phyloP scores from a whole-genome alignment of 2,113 vertebrate genomes.

The Bagarius yarrelli region DNA sequence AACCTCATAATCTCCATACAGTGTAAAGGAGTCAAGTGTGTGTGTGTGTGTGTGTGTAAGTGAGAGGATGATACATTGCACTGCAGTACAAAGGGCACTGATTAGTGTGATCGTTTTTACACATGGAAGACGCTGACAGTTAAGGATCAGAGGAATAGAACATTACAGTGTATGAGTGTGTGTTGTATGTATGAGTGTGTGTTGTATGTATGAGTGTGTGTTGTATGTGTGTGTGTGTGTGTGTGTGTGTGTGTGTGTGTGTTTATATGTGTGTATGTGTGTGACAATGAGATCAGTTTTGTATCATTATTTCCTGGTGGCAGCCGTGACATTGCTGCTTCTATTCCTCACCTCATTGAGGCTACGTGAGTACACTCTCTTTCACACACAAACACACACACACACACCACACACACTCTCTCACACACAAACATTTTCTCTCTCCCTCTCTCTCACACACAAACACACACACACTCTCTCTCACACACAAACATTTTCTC shows the following conservation, averaged over 20 bases:
- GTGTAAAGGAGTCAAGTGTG: background rate
- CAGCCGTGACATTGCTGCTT: slow-evolving; percentile 35
- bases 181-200: background rate
- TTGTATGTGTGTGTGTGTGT: background rate
- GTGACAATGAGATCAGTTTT: slow-evolving; percentile 34
- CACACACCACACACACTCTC: background rate
- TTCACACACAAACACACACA: background rate
- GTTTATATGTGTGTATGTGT: slow-evolving; percentile 1
- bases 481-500: background rate
- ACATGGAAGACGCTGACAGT: background rate
- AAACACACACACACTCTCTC: too few relatives aligned
- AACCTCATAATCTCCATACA: background rate
- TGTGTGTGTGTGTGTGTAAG: background rate
- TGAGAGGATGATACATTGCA: background rate
- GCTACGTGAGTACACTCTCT: slow-evolving; percentile 49
- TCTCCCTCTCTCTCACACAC: background rate
- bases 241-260: background rate
- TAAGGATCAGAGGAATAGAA: background rate
- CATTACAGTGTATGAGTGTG: background rate
- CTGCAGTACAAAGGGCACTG: slow-evolving; percentile 21
- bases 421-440: too few relatives aligned
- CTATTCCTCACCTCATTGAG: slow-evolving; percentile 48
- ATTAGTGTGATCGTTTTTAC: background rate
- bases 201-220: background rate
- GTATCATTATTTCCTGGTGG: slow-evolving; percentile 30